These are phyloP conservation scores for Phodopus roborovskii DNA, from an alignment of 2,113 vertebrate species.

Conservation along the genomic window DNA sequence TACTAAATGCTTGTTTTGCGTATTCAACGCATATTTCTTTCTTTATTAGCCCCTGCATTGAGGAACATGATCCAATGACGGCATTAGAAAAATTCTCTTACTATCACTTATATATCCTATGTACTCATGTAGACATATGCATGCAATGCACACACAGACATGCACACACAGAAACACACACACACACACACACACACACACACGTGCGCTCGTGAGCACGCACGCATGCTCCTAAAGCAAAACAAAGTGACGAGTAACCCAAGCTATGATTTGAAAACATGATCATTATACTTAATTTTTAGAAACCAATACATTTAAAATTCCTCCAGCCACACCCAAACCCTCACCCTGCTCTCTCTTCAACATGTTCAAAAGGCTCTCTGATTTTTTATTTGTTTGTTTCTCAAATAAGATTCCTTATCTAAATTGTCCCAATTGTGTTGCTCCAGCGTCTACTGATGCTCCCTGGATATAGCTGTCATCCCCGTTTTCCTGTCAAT, in stretches of 20 bases:
- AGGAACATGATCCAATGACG: not conserved
- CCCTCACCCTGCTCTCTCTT: accelerated
- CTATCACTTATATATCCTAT: no score
- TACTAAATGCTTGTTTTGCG: not conserved
- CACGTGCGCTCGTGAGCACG: no score
- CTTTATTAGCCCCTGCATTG: not conserved
- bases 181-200: accelerated
- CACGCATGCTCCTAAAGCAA: not conserved
- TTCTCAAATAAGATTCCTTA: not conserved
- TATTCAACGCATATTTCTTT: not conserved
- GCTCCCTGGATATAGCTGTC: not conserved
- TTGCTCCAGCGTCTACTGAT: not conserved
- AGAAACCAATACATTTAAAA: not conserved
- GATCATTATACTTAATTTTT: not conserved
- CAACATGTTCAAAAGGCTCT: not conserved
- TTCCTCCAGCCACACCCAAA: not conserved
- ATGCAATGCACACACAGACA: no score
- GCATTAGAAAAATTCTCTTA: not conserved
- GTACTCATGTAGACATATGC: not conserved
- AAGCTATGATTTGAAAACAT: not conserved
- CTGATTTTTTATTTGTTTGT: not conserved
- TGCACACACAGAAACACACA: not conserved
- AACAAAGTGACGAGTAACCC: not conserved
- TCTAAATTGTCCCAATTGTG: not conserved
- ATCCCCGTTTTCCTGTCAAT: conserved; percentile 2